Evolutionary conservation across 2,888 invertebrate genomes (phyloP).

Genomic region (Oligia strigilis): DNA sequence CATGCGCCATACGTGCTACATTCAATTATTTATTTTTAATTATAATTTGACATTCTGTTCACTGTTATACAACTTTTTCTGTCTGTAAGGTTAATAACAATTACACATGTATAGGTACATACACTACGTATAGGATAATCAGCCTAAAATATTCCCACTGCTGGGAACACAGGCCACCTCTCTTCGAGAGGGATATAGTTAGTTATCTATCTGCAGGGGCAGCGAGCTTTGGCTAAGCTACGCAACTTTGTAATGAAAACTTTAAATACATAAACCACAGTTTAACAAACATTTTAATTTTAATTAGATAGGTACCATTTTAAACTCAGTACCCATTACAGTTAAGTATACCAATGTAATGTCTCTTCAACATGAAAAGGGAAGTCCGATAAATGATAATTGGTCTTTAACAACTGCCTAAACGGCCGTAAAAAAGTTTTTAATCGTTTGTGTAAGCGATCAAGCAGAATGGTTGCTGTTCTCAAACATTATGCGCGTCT

Average conservation of each 20-base stretch:
- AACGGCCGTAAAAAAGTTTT: conserved; percentile 76
- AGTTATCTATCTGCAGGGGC: neutral
- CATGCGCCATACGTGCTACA: conserved; percentile 39
- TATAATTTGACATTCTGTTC: neutral
- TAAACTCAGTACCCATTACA: conserved; percentile 48
- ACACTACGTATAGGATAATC: neutral
- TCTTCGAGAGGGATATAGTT: neutral
- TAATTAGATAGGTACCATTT: conserved; percentile 26
- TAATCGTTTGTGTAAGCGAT: conserved; percentile 73
- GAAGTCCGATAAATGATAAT: conserved; percentile 82
- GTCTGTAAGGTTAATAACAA: neutral
- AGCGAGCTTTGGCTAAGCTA: neutral
- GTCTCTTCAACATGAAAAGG: conserved; percentile 74
- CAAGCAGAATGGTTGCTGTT: conserved; percentile 73
- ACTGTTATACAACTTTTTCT: neutral
- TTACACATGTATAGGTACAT: neutral
- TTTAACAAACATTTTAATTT: conserved; percentile 36
- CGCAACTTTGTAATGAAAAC: neutral
- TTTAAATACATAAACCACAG: conserved; percentile 3
- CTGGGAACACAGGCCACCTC: neutral
- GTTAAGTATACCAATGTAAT: conserved; percentile 64
- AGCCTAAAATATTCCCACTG: neutral
- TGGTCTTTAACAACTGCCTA: conserved; percentile 79
- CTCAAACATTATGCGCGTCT: conserved; percentile 55
- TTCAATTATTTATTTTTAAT: conserved; percentile 19